Evolutionary conservation across 2,888 invertebrate genomes (phyloP).

Genomic region (Agrilus mali): DNA sequence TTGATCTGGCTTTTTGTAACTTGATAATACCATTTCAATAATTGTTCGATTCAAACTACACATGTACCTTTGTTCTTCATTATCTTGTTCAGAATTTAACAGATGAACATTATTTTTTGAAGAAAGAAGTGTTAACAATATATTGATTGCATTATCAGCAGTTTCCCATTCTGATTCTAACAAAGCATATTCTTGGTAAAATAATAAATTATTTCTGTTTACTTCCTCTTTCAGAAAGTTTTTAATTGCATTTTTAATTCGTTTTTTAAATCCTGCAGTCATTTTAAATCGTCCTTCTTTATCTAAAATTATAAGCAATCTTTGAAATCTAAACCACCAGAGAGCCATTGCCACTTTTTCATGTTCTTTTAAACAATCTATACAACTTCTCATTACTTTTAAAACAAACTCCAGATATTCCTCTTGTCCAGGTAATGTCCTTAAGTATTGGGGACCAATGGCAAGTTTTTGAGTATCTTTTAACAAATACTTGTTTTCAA

Average conservation of each 20-base stretch:
- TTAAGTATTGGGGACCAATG: slow-evolving; percentile 46
- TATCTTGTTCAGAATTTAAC: slow-evolving; percentile 17
- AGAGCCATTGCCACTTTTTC: slow-evolving; percentile 43
- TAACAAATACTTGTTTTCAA: slow-evolving; percentile 28
- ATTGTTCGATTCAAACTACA: slow-evolving; percentile 34
- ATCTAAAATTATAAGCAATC: slow-evolving; percentile 38
- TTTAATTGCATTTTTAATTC: slow-evolving; percentile 40
- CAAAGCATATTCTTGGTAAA: slow-evolving; percentile 50
- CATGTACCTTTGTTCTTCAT: slow-evolving; percentile 27
- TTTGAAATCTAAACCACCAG: slow-evolving; percentile 51
- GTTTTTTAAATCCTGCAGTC: slow-evolving; percentile 31
- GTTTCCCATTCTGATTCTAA: slow-evolving; percentile 43
- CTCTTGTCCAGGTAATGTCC: slow-evolving; percentile 46
- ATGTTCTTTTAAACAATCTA: slow-evolving; percentile 35
- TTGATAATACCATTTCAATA: slow-evolving; percentile 19
- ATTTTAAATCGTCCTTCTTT: slow-evolving; percentile 35
- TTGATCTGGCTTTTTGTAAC: slow-evolving; percentile 6
- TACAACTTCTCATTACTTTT: slow-evolving; percentile 38
- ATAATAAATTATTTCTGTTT: slow-evolving; percentile 42
- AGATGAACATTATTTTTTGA: slow-evolving; percentile 20
- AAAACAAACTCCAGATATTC: slow-evolving; percentile 43
- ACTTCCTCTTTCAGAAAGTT: slow-evolving; percentile 39
- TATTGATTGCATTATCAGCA: slow-evolving; percentile 34
- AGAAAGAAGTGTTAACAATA: slow-evolving; percentile 38
- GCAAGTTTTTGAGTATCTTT: slow-evolving; percentile 35